Evolutionary conservation across 2,888 invertebrate species (phyloP).

Genomic region (Phytoseiulus persimilis): DNA sequence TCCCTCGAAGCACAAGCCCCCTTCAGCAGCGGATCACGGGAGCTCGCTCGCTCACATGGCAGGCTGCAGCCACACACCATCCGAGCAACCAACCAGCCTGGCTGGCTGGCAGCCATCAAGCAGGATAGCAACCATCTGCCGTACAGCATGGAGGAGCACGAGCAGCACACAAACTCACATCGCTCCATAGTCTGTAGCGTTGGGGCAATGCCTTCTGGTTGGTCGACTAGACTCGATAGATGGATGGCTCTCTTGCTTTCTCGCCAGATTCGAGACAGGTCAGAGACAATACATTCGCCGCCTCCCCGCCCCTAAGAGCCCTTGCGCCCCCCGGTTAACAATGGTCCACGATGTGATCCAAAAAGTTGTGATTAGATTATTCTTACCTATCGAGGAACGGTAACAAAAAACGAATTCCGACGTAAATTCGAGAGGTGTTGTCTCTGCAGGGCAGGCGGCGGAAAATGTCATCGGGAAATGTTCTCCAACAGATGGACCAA

Average conservation of each 20-base stretch:
- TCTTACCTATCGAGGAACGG: background rate
- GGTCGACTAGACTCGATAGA: background rate
- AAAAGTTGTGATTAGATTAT: background rate
- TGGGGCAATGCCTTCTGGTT: slow-evolving; percentile 5
- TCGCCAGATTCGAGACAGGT: background rate
- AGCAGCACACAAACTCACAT: background rate
- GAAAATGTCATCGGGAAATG: background rate
- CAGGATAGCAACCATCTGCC: background rate
- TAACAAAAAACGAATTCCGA: background rate
- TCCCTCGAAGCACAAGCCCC: slow-evolving; percentile 5
- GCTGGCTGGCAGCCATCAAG: background rate
- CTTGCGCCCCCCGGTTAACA: background rate
- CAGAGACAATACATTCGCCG: background rate
- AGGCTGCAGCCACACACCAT: background rate
- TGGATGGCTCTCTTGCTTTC: slow-evolving; percentile 5
- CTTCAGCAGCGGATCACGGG: background rate
- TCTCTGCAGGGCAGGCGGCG: background rate
- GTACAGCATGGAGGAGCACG: background rate
- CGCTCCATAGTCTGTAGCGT: background rate
- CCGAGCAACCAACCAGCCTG: background rate
- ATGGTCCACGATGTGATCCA: background rate
- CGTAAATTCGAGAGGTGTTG: background rate
- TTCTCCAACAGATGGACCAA: no score
- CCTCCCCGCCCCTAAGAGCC: background rate
- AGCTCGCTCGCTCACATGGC: background rate